Base-by-base conservation (phyloP, 1,140 invertebrate species). In the Meloidogyne hapla region DNA sequence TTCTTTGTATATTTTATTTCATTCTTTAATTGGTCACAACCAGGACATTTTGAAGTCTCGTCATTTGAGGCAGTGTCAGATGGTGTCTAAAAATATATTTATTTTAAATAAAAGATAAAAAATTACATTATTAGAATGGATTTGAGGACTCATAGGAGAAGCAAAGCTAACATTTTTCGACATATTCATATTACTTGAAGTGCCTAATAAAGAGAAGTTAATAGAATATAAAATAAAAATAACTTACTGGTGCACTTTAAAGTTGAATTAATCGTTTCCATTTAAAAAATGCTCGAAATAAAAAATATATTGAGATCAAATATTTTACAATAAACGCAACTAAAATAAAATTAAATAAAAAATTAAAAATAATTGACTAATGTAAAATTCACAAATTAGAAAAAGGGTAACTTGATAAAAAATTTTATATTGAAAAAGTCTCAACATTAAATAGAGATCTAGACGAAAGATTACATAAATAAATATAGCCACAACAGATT, bases 11-110 rank as follows among this genome's bases (percentile, higher is more conserved):
- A 0, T 21, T 56, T 9, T n/a, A 21, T 4, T n/a, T 56, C 48
- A 8, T 21, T 56, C n/a, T 56, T 56, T 0, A 21, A 21, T 56
- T n/a, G 18, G 1, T n/a, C 18, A 56, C 48, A 56, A 56, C n/a
- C n/a, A n/a, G 18, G 18, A 56, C 48, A 56, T 4, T 5, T 56
- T 15, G 8, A n/a, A 8, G 6, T 18, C 1, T 8, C 18, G n/a
- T n/a, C 18, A 56, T 56, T n/a, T n/a, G n/a, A 56, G 15, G 18
- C 18, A 5, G 18, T n/a, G 18, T 21, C 48, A 56, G 48, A 56
- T 56, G 48, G n/a, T n/a, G 48, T n/a, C 48, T 56, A n/a, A 56
- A 56, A 56, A n/a, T n/a, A n/a, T 56, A 13, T 56, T 48, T 56
- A 6, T n/a, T 56, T 4, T 56, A 56, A n/a, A 56, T 6, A n/a